Evolutionary conservation across 2,113 vertebrate species (phyloP).

Genomic region (Pedetes capensis): DNA sequence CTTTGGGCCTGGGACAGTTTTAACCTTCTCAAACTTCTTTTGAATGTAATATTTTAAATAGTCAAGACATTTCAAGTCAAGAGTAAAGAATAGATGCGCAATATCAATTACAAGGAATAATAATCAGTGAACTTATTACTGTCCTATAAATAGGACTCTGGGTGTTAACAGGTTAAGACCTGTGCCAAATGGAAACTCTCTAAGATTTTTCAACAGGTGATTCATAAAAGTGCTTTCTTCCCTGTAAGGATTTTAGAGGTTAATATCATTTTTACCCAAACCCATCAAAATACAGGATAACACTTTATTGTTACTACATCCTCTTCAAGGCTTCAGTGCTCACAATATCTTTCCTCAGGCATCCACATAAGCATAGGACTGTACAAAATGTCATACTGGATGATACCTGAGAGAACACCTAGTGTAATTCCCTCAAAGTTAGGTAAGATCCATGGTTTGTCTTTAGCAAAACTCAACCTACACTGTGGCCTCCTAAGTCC

Average conservation of each 20-base stretch:
- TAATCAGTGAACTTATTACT: no score
- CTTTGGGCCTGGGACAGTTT: background rate
- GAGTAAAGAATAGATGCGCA: background rate
- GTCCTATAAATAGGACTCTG: no score
- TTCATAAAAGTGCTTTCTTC: background rate
- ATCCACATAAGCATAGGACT: background rate
- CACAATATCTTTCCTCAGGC: background rate
- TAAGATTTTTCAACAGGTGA: background rate
- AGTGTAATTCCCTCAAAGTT: background rate
- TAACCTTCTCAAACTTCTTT: slow-evolving; percentile 30
- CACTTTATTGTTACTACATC: background rate
- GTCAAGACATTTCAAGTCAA: background rate
- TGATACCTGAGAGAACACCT: background rate
- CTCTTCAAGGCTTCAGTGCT: background rate
- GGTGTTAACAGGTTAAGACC: no score
- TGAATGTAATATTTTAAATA: slow-evolving; percentile 16
- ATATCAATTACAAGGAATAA: no score
- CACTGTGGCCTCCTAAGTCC: background rate
- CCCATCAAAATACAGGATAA: background rate
- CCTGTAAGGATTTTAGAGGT: background rate
- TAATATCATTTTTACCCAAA: background rate
- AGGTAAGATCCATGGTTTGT: background rate
- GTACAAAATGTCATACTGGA: background rate
- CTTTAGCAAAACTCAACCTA: background rate
- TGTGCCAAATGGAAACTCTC: background rate